Evolutionary conservation across 2,113 vertebrate genomes (phyloP), one percentile per base, ranked within the genome.

Genomic region (Myodes glareolus): DNA sequence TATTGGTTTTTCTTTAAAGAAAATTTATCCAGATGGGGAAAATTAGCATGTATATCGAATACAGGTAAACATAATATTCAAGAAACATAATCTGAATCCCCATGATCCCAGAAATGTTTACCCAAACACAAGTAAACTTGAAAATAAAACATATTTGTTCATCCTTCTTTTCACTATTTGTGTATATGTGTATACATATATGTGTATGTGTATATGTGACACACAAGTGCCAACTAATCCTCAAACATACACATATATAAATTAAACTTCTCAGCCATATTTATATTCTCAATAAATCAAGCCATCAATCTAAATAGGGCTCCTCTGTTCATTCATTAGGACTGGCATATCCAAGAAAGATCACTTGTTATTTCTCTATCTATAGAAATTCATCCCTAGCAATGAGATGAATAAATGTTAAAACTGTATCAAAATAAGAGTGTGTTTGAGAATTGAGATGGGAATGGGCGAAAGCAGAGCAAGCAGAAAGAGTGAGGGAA

Each of bases 1-100:
- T 94, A 82, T 87, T 96, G 81, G 31, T 36, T 95, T 96, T 97
- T 95, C 89, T 89, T 96, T 91, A 88, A 45, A 95, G 45, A 73
- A 55, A 92, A 88, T 97, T 97, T 98, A 97, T 94, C 94, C 94
- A 98, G 70, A 93, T 72, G 92, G 86, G 58, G 73, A 96, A 96
- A 97, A 96, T 97, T 96, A 97, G 31, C 39, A 12, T 55, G 92
- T 45, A 68, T 52, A n/a, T 75, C 89, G 3, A 42, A 75, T 45
- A 10, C 96, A 96, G 72, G 16, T 25, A 98, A 96, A 7, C 42
- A 81, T 29, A 97, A 63, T 67, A 87, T 91, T 97, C 96, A 97
- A 92, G 13, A 89, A 97, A 92, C 11, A 89, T 93, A 91, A 9
- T 96, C 36, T 75, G 16, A 86, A 87, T 97, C 27, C 63, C 42